phyloP scores from a whole-genome alignment of 2,888 invertebrate genomes.

The Macaria notata region DNA sequence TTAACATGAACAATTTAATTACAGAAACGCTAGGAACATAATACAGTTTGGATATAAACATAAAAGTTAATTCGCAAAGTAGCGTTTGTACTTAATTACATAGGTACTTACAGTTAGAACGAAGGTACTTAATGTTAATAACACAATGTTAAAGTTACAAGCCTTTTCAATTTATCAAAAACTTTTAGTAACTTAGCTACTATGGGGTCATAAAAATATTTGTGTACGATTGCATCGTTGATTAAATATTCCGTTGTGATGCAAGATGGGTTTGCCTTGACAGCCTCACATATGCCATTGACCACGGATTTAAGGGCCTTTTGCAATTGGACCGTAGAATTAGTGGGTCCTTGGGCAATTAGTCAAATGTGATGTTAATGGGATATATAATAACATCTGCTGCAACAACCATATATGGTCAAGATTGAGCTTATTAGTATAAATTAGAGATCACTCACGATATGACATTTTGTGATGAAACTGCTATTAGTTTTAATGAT shows the following conservation, averaged over 20 bases:
- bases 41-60: no score
- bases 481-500: conserved; percentile 8
- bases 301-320: conserved; percentile 32
- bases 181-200: no score
- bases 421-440: conserved; percentile 17
- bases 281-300: conserved; percentile 38
- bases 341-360: conserved; percentile 25
- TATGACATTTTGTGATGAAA: conserved; percentile 17
- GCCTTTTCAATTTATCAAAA: no score
- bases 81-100: no score
- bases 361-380: conserved; percentile 25
- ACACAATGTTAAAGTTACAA: no score
- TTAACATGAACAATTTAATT: no score
- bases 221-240: not conserved
- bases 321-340: conserved; percentile 23
- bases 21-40: no score
- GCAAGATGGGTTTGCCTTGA: conserved; percentile 44
- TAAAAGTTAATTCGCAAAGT: no score
- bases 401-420: conserved; percentile 25
- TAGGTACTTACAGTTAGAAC: no score
- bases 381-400: conserved; percentile 24
- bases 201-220: no score
- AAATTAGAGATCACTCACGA: conserved; percentile 18
- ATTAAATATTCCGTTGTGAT: conserved; percentile 38
- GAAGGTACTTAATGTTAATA: no score